Evolutionary conservation across 2,113 vertebrate species (phyloP).

Genomic region (Dasyornis broadbenti): DNA sequence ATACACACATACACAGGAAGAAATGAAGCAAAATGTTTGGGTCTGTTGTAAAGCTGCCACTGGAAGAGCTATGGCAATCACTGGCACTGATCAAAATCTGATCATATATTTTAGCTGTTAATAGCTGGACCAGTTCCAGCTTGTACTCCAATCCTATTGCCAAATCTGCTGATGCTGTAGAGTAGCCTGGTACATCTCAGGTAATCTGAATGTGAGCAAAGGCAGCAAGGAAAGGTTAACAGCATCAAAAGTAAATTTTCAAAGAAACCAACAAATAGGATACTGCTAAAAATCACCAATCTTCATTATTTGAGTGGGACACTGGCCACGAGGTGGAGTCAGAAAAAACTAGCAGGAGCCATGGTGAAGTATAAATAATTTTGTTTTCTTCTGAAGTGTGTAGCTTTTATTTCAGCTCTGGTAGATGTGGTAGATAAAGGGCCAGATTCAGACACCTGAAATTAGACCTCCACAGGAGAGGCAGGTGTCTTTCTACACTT

Average conservation of each 20-base stretch:
- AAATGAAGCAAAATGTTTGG: not conserved
- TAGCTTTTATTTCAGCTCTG: not conserved
- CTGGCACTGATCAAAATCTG: not conserved
- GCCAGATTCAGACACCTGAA: not conserved
- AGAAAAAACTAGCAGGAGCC: not conserved
- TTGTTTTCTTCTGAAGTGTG: not conserved
- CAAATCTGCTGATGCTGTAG: not conserved
- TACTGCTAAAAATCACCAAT: not conserved
- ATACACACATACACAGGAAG: not conserved
- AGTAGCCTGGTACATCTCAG: not conserved
- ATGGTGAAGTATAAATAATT: not conserved
- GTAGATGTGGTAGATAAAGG: not conserved
- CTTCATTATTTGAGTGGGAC: not conserved
- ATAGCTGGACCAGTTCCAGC: not conserved
- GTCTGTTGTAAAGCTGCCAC: not conserved
- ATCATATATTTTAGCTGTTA: not conserved
- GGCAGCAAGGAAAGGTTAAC: not conserved
- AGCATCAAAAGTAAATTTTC: not conserved
- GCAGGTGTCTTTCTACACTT: slow-evolving; percentile 17
- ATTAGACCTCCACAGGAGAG: not conserved
- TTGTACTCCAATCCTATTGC: not conserved
- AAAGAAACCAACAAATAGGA: not conserved
- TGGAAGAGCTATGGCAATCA: not conserved
- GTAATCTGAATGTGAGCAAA: not conserved
- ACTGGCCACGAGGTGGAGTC: not conserved